Evolutionary conservation across 2,888 invertebrate genomes (phyloP).

Genomic region (Cenopis cana): DNA sequence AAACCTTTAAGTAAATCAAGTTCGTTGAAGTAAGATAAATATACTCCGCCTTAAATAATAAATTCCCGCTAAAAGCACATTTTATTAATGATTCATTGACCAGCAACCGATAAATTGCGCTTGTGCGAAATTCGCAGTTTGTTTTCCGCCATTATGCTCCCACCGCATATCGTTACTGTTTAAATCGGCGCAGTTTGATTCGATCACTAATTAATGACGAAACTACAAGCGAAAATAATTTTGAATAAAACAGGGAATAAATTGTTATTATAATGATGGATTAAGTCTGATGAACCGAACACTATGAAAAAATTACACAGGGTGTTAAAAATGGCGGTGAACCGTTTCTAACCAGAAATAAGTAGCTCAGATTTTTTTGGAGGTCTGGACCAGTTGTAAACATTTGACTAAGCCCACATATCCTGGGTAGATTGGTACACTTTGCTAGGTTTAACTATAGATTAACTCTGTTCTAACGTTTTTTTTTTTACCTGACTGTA

Average conservation of each 20-base stretch:
- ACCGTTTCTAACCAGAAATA: no score
- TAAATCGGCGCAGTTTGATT: slow-evolving; percentile 28
- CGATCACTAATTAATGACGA: slow-evolving; percentile 31
- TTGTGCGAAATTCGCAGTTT: slow-evolving; percentile 25
- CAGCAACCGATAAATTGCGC: slow-evolving; percentile 23
- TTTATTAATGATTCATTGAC: slow-evolving; percentile 28
- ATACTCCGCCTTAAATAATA: slow-evolving; percentile 19
- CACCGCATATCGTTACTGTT: slow-evolving; percentile 32
- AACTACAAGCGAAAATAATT: slow-evolving; percentile 6
- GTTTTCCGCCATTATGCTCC: slow-evolving; percentile 24
- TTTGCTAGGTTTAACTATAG: no score
- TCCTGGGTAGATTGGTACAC: no score
- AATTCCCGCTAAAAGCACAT: slow-evolving; percentile 24
- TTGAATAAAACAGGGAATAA: slow-evolving; percentile 2
- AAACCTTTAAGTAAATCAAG: neutral
- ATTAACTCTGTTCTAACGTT: no score
- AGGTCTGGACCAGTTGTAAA: no score
- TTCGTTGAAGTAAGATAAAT: slow-evolving; percentile 12
- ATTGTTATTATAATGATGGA: neutral
- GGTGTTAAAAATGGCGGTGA: no score
- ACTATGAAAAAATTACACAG: neutral
- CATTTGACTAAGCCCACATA: no score
- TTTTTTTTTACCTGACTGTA: no score
- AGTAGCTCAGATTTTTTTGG: no score
- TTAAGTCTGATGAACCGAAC: no score